Base-by-base conservation (phyloP, 1,140 invertebrate genomes). In the Papilio xuthus region DNA sequence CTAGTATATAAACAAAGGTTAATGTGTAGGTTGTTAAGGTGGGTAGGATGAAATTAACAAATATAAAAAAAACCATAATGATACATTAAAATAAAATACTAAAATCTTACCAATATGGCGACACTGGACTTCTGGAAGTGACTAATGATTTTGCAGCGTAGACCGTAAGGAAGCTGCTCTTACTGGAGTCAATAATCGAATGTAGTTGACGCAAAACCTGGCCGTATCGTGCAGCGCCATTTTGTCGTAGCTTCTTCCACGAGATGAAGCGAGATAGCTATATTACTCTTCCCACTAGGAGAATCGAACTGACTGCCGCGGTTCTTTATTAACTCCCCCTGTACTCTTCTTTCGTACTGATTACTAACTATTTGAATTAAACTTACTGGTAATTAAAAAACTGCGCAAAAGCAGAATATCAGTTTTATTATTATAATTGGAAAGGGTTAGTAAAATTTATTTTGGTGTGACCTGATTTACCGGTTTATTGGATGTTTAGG, bases 181-280 rank as follows among this genome's bases (percentile, higher is more conserved):
- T 69, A 82, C 74, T 76, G 82, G 75, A 78, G 82, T 85, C 77
- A 69, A 78, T 82, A 72, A 80, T 77, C 71, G 79, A 88, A 88
- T 89, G 83, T 67, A 75, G 78, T 18, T 23, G 41, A 69, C 53
- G 78, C 79, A 67, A 63, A 78, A 72, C 80, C 69, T 77, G 78
- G 82, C 53, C 73, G 56, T 76, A 81, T 74, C 60, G 71, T 73
- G 60, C 80, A 81, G 74, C 83, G 89, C 90, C 90, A 91, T 91
- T 86, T 91, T 91, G 89, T 91, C 73, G 82, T 85, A 70, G 77
- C 28, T 53, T 72, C 72, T 74, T 80, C 79, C 88, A 81, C 79
- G 86, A 90, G 87, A 83, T 81, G 81, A 85, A 90, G 79, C 37
- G 83, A 80, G 81, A 87, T 60, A 60, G 63, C 60, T 32, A 79